Conservation (phyloP, 2,888 invertebrate genomes). For the Cyclophora punctaria region DNA sequence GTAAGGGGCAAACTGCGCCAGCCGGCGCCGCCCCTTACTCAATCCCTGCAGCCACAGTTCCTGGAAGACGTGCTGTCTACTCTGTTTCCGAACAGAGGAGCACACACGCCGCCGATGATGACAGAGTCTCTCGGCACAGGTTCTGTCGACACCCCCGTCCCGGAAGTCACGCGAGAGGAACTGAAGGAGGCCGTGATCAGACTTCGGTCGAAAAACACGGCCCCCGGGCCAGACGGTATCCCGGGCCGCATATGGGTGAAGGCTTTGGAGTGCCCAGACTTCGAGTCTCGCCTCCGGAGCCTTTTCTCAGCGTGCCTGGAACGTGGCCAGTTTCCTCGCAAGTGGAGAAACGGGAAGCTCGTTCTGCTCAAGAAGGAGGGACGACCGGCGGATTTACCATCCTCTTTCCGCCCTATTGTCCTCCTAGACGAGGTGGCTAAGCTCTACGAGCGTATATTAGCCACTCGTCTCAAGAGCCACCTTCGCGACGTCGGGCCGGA, state of each 20-base stretch:
- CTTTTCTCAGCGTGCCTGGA: neutral
- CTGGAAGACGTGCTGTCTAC: constrained; percentile 1
- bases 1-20: constrained; percentile 3
- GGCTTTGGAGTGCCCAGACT: neutral
- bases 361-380: neutral
- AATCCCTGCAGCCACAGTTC: constrained; percentile 1
- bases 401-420: constrained; percentile 1
- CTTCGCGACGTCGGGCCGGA: constrained; percentile 6
- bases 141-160: no score
- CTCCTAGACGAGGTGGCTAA: neutral
- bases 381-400: neutral
- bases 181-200: neutral
- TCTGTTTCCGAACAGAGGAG: constrained; percentile 3
- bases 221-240: constrained; percentile 1
- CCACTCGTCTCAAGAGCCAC: constrained; percentile 6
- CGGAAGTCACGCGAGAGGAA: neutral
- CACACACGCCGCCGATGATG: neutral
- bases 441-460: constrained; percentile 1
- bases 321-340: neutral
- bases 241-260: neutral
- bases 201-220: neutral
- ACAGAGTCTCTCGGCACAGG: neutral
- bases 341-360: neutral
- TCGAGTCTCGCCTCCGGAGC: neutral
- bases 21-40: constrained; percentile 2